A percentile compares a stretch with the other conserved stretches of the same genome.
Evolutionary conservation across 2,113 vertebrate genomes (phyloP).

Genomic region (Rutilus rutilus): DNA sequence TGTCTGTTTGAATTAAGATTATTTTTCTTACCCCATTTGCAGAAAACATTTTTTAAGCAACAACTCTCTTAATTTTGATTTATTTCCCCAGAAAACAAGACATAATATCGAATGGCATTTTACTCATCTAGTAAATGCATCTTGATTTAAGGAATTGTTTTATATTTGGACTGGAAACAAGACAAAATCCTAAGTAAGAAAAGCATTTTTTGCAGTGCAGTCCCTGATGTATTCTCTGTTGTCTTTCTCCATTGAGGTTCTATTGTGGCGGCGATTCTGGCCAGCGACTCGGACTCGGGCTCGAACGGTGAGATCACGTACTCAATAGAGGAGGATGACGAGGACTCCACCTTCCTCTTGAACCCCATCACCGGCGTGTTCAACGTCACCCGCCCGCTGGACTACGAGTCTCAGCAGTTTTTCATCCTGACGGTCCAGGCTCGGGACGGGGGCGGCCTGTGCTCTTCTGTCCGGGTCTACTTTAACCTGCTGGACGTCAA

Average conservation of each 20-base stretch:
- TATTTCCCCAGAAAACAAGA: too few relatives aligned
- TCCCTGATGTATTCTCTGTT: background rate
- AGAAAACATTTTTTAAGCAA: too few relatives aligned
- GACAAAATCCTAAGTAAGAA: too few relatives aligned
- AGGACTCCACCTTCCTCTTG: conserved; percentile 88
- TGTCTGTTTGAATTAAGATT: too few relatives aligned
- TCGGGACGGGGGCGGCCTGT: conserved; percentile 87
- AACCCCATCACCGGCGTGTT: conserved; percentile 94
- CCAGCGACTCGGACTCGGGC: conserved; percentile 91
- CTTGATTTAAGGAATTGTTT: too few relatives aligned
- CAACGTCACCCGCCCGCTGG: conserved; percentile 86
- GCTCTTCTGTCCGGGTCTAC: conserved; percentile 85
- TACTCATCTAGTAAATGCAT: too few relatives aligned
- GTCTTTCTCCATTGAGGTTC: conserved; percentile 79
- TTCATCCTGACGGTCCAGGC: conserved; percentile 88
- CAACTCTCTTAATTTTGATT: too few relatives aligned
- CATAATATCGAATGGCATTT: too few relatives aligned
- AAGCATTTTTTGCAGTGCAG: too few relatives aligned
- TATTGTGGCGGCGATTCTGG: conserved; percentile 92
- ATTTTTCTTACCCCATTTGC: too few relatives aligned
- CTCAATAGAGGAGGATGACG: conserved; percentile 88
- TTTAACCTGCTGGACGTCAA: conserved; percentile 95
- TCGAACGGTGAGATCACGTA: conserved; percentile 94
- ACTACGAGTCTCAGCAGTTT: conserved; percentile 89
- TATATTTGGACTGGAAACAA: too few relatives aligned